Evolutionary conservation across 2,113 vertebrate species (phyloP).

Genomic region (Thymallus thymallus): DNA sequence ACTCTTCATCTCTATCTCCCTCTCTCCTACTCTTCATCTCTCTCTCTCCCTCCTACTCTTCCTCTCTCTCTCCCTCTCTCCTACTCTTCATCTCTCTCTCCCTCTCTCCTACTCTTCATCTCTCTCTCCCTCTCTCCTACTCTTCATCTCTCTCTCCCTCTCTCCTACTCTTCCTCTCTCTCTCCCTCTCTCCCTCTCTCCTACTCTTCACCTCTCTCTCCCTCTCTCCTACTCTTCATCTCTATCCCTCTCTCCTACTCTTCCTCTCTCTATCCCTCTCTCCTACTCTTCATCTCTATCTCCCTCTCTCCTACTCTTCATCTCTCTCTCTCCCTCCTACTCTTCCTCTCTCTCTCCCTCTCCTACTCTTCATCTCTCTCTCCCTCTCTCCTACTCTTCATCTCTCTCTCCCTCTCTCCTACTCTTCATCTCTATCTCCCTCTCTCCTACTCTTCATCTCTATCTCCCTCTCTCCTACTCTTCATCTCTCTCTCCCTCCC

Average conservation of each 20-base stretch:
- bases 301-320: neutral
- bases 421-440: neutral
- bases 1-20: too few species aligned
- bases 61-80: constrained; percentile 28
- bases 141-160: neutral
- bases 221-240: constrained; percentile 2
- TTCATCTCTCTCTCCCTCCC: constrained; percentile 13
- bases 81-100: neutral
- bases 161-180: neutral
- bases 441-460: neutral
- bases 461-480: neutral
- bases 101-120: constrained; percentile 34
- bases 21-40: too few species aligned
- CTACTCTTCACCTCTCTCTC: neutral
- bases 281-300: neutral
- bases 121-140: neutral
- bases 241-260: neutral
- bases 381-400: neutral
- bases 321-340: constrained; percentile 12
- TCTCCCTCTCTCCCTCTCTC: neutral
- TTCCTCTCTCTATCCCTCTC: neutral
- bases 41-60: constrained; percentile 6
- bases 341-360: neutral
- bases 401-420: neutral
- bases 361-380: constrained; percentile 13